Evolutionary conservation across 2,113 vertebrate genomes (phyloP), one percentile per base, ranked within the genome.

Genomic region (Gallinago undulata): DNA sequence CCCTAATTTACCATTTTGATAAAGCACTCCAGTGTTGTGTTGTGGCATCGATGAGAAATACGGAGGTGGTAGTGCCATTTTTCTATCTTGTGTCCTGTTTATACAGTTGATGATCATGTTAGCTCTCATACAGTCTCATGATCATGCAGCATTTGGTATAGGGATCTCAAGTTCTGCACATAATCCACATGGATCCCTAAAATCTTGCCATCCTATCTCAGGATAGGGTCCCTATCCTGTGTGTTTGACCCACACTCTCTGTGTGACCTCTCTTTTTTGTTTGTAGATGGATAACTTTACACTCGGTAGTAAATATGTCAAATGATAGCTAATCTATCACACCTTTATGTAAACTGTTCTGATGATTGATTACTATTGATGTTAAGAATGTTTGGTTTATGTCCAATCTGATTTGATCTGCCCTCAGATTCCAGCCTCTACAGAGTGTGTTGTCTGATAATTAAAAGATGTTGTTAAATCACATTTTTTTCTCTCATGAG

Each of bases 281-380:
- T 89, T 76, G 33, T 47, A 70, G 92, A 86, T 70, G n/a, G 81
- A 91, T 88, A 88, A 95, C 47, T 95, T 88, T 70, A 70, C 55
- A 27, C 47, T 94, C 77, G 85, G 45, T 59, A 67, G 75, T 93
- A 93, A 96, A 95, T 74, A 86, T 27, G 23, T 88, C 85, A 83
- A 88, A 88, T 63, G 47, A 84, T 67, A 92, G 82, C 43, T 88
- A 88, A 96, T 97, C 85, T 60, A 92, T 96, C 85, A 90, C 82
- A 86, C 19, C 31, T 80, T 84, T 84, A 90, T 43, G 64, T 94
- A 95, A 96, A 87, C 70, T 89, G 14, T 87, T 94, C 15, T 21
- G 66, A 41, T 89, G 91, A 95, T 69, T 73, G 81, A 91, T 94
- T 57, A 33, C 30, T 76, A 62, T 11, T 76, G 53, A 64, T 73